These are phyloP conservation scores for Dermatemys mawii DNA, from an alignment of 2,113 vertebrate species.

Conservation along the genomic window DNA sequence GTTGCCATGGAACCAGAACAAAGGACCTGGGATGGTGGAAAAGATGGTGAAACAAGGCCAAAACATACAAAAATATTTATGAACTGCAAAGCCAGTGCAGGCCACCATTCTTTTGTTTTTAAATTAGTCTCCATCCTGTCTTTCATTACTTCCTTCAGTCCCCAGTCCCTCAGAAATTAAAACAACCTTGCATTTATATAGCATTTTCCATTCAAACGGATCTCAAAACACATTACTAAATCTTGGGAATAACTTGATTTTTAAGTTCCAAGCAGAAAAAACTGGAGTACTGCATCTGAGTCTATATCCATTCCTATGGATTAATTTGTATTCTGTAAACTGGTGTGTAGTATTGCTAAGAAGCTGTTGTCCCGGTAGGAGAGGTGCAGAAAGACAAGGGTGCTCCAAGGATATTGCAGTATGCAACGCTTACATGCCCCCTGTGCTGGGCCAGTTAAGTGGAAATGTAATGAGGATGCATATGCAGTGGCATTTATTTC, in stretches of 20 bases:
- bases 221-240: background rate
- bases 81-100: rapidly evolving
- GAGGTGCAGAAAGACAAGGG: background rate
- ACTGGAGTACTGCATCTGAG: rapidly evolving
- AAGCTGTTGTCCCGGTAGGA: background rate
- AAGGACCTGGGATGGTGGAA: background rate
- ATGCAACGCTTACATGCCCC: rapidly evolving
- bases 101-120: background rate
- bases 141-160: rapidly evolving
- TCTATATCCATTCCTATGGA: rapidly evolving
- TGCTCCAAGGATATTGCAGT: rapidly evolving
- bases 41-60: background rate
- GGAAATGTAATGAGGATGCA: rapidly evolving
- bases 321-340: background rate
- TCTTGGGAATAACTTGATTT: rapidly evolving
- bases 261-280: background rate
- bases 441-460: background rate
- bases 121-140: background rate
- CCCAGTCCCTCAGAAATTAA: background rate
- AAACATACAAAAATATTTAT: rapidly evolving
- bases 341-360: background rate
- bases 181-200: background rate
- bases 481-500: background rate
- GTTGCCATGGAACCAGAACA: background rate
- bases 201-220: rapidly evolving